Evolutionary conservation across 2,113 vertebrate genomes (phyloP), one percentile per base, ranked within the genome.

Genomic region (Prietella phreatophila): DNA sequence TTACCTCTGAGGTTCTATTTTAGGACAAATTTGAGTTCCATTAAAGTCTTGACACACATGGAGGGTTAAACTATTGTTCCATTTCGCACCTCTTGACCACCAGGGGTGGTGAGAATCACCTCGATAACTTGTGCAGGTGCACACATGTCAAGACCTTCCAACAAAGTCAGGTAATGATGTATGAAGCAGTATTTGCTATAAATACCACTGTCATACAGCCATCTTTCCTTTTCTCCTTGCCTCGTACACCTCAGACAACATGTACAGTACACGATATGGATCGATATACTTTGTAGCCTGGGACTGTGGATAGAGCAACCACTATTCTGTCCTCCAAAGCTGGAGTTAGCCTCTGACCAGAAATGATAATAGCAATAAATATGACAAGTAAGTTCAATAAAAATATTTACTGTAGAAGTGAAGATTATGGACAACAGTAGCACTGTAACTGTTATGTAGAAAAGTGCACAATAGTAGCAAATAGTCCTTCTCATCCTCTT

Each of bases 61-160:
- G 11, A 42, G 11, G 20, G 22, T 61, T 82, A 60, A 39, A 82
- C 80, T 39, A 39, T 39, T 82, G 80, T 22, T 27, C 20, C 27
- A 8, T 61, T 42, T 39, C 11, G 60, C 10, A 61, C 20, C 33
- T 25, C 36, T 22, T 60, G 56, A 82, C 56, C 11, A 4, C 50
- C 17, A 33, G 53, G 9, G 53, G 55, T 81, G 79, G 33, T 82
- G 33, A 61, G 20, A 82, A 82, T 82, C 80, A 61, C 33, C 80
- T 36, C 1, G 30, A 82, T 39, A 60, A 82, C 56, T 33, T 58
- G 8, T 82, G 11, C 56, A 82, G 10, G 56, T 82, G 33, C 55
- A 56, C 27, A 39, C 20, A 55, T 79, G 30, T 60, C 53, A 81
- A 81, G 53, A 58, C 17, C 53, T 58, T 60, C 4, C 19, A 42